These are phyloP conservation scores for Ectemnius continuus DNA, from an alignment of 2,888 invertebrate species.

Conservation along the genomic window DNA sequence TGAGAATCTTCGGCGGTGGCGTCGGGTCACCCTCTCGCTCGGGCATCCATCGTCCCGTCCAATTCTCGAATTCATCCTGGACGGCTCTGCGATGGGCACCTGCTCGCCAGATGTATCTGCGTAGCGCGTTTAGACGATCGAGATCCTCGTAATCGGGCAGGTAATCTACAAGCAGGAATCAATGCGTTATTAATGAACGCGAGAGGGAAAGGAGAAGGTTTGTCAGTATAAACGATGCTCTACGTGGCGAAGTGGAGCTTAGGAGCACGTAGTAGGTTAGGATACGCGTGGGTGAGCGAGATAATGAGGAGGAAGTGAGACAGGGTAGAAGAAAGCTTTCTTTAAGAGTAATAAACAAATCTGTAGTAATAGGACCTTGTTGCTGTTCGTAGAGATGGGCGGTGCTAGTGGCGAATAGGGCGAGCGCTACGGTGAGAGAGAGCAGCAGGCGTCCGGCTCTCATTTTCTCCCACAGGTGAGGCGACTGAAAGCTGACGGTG, in stretches of 20 bases:
- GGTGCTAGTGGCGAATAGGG: neutral
- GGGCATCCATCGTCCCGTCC: conserved; percentile 78
- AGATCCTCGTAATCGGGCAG: neutral
- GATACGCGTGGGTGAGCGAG: neutral
- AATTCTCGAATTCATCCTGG: conserved; percentile 63
- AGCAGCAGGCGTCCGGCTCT: neutral
- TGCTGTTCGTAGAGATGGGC: neutral
- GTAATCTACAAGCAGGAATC: conserved; percentile 9
- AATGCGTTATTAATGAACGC: neutral
- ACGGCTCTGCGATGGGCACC: conserved; percentile 41
- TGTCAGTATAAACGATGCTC: neutral
- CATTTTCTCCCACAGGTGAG: neutral
- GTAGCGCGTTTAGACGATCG: conserved; percentile 1
- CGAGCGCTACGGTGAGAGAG: neutral
- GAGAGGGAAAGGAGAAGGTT: neutral
- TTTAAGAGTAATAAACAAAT: neutral
- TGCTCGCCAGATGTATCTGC: neutral
- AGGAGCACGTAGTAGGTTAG: neutral
- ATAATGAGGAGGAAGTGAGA: neutral
- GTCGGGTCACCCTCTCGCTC: conserved; percentile 64
- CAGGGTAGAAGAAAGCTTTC: neutral
- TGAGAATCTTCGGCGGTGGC: conserved; percentile 63
- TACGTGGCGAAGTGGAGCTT: neutral
- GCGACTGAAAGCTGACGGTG: neutral
- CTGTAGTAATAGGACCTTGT: neutral